Evolutionary conservation across 1,140 invertebrate species (phyloP).

Genomic region (Dryas iulia): DNA sequence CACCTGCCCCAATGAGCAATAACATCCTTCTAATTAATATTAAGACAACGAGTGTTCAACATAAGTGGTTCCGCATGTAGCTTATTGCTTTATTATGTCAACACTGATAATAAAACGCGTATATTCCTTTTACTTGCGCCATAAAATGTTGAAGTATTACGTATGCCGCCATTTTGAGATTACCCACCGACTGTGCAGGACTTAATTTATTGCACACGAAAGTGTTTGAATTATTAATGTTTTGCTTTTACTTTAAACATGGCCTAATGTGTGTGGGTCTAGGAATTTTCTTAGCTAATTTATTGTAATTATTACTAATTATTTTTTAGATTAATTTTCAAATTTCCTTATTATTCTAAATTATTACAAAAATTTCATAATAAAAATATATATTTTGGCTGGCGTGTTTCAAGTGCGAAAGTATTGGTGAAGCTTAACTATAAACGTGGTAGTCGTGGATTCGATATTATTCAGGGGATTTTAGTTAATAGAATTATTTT

Average conservation of each 20-base stretch:
- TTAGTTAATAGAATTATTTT: too few relatives aligned
- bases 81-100: neutral
- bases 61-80: neutral
- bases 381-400: too few relatives aligned
- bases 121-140: constrained; percentile 4
- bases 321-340: too few relatives aligned
- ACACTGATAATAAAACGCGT: neutral
- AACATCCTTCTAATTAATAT: neutral
- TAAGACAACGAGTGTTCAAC: neutral
- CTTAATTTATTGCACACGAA: constrained; percentile 72
- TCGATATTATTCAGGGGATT: too few relatives aligned
- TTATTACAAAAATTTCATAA: too few relatives aligned
- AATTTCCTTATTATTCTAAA: too few relatives aligned
- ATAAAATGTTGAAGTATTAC: constrained; percentile 55
- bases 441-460: too few relatives aligned
- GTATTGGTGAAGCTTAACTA: too few relatives aligned
- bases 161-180: constrained; percentile 69
- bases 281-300: constrained; percentile 9
- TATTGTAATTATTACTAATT: neutral
- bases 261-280: constrained; percentile 13
- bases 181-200: constrained; percentile 54
- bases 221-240: constrained; percentile 76
- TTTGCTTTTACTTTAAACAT: constrained; percentile 49
- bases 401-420: too few relatives aligned
- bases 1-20: neutral